Percentiles rank a stretch among this genome's conserved stretches.
These are phyloP conservation scores for Jaculus jaculus DNA, from an alignment of 2,113 vertebrate species.

Conservation along the genomic window DNA sequence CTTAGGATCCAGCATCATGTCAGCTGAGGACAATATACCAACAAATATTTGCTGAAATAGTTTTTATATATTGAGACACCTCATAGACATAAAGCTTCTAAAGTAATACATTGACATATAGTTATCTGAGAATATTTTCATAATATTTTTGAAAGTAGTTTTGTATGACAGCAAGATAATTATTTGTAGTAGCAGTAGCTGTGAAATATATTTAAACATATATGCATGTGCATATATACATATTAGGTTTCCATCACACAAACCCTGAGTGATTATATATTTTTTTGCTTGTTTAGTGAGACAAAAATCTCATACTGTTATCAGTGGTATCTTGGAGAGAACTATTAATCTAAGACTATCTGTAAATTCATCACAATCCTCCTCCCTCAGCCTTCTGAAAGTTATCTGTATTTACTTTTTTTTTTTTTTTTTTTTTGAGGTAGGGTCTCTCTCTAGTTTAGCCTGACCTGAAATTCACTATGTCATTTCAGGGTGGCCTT, in stretches of 20 bases:
- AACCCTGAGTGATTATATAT: fast-evolving
- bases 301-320: background rate
- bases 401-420: background rate
- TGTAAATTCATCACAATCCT: background rate
- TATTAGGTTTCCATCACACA: background rate
- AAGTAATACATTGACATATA: background rate
- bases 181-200: background rate
- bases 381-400: too few relatives aligned
- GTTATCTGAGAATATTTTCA: background rate
- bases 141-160: background rate
- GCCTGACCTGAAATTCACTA: too few relatives aligned
- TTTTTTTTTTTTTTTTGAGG: too few relatives aligned
- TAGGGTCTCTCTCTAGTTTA: too few relatives aligned
- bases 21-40: background rate
- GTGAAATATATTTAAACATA: too few relatives aligned
- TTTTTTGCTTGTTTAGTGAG: background rate
- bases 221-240: background rate
- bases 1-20: background rate
- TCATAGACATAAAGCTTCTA: background rate
- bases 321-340: background rate
- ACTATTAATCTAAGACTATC: too few relatives aligned
- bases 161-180: background rate
- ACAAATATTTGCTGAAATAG: background rate
- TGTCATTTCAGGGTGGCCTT: too few relatives aligned
- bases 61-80: background rate